These are phyloP conservation scores for Drosophila insularis DNA, from an alignment of 1,140 invertebrate genomes.

Conservation along the genomic window DNA sequence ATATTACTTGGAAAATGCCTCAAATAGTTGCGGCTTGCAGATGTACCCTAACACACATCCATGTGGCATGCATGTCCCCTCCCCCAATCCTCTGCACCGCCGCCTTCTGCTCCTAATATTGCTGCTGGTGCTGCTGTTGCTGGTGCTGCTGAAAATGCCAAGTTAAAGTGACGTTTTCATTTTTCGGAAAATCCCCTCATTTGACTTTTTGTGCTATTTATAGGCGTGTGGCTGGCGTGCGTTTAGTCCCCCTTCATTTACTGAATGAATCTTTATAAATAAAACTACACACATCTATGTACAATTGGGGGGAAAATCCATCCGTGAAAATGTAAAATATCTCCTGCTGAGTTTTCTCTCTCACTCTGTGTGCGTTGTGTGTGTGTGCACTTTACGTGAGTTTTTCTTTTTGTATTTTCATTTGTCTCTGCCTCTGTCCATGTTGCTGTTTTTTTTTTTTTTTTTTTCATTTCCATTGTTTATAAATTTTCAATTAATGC, in stretches of 20 bases:
- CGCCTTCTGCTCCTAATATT: background rate
- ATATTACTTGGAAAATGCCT: slow-evolving; percentile 65
- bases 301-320: slow-evolving; percentile 51
- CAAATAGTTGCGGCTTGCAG: slow-evolving; percentile 47
- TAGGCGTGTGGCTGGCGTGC: slow-evolving; percentile 48
- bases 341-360: slow-evolving; percentile 61
- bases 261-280: slow-evolving; percentile 65
- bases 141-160: slow-evolving; percentile 39
- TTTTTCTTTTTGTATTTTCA: slow-evolving; percentile 36
- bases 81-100: background rate
- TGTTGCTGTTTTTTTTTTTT: slow-evolving; percentile 34
- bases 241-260: slow-evolving; percentile 47
- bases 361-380: slow-evolving; percentile 18
- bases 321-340: slow-evolving; percentile 66
- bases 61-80: slow-evolving; percentile 8
- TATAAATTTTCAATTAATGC: slow-evolving; percentile 62
- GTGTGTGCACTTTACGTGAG: slow-evolving; percentile 15
- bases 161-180: slow-evolving; percentile 63
- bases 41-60: slow-evolving; percentile 16
- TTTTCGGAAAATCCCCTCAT: slow-evolving; percentile 64
- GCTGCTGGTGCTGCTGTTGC: background rate
- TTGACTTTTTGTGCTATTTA: slow-evolving; percentile 48
- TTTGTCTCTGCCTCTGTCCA: slow-evolving; percentile 1
- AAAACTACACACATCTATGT: slow-evolving; percentile 44
- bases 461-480: slow-evolving; percentile 40